Conservation (phyloP, 1,140 invertebrate genomes). For the Heterodera carotae region DNA sequence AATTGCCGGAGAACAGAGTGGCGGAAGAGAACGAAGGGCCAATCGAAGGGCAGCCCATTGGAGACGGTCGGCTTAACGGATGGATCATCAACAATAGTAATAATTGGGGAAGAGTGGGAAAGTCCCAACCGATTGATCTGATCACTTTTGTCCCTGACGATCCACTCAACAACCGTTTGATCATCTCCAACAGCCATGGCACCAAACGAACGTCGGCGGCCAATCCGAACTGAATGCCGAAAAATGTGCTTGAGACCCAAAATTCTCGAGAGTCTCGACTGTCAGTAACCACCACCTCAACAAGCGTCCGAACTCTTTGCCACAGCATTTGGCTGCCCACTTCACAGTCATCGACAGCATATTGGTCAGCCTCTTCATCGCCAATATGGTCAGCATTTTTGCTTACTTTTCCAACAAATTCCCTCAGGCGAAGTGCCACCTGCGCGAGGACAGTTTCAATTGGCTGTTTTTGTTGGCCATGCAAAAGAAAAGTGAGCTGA, state of each 20-base stretch:
- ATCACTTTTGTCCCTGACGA: not conserved
- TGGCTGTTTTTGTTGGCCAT: not conserved
- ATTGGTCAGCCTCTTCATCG: not conserved
- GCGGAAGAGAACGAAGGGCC: not conserved
- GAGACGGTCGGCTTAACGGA: constrained; percentile 7
- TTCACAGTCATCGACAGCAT: too few species aligned
- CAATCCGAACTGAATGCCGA: not conserved
- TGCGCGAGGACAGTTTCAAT: not conserved
- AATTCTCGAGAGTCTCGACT: not conserved
- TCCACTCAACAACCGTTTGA: not conserved
- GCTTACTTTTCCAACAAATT: not conserved
- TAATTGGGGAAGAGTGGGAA: too few species aligned
- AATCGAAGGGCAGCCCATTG: not conserved
- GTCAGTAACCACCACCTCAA: not conserved
- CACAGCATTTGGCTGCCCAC: not conserved
- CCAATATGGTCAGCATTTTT: not conserved
- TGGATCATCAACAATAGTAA: not conserved
- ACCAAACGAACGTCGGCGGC: not conserved
- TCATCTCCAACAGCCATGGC: not conserved
- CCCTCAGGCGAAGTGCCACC: not conserved
- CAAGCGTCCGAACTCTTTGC: not conserved
- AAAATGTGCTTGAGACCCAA: not conserved
- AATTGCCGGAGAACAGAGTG: not conserved
- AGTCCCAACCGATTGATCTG: not conserved
- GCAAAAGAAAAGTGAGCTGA: not conserved